Evolutionary conservation across 2,888 invertebrate genomes (phyloP), one percentile per base, ranked within the genome.

Genomic region (Eumerus sabulonum): DNA sequence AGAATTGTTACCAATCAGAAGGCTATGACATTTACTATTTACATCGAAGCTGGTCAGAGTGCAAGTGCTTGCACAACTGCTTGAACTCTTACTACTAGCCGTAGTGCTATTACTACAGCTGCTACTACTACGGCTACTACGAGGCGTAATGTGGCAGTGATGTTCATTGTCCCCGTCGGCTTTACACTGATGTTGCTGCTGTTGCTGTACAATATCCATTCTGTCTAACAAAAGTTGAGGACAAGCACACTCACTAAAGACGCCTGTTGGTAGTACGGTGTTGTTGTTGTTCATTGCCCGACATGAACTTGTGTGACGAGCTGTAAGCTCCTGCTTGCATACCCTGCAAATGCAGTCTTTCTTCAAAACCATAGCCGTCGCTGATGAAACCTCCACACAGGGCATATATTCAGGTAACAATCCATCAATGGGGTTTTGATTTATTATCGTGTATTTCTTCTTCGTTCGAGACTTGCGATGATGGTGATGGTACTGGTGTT

Each of bases 241-340:
- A 72, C 84, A 85, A 18, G 82, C 84, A 59, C 84, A 84, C 42
- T 82, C 82, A 12, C 76, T 82, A 42, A 76, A 81, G 51, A 81
- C 79, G 16, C 70, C 79, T 44, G 68, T 56, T 64, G 74, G 18
- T 67, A 71, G 35, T 74, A 84, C 74, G 60, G 71, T 84, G 82
- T 85, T 86, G 76, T 84, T 86, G 74, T 94, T 94, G 89, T 94
- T 94, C 73, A 92, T 91, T 2, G 92, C 91, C 42, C 94, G 91
- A 85, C 94, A 94, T 50, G 92, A 90, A 82, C 91, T 91, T 67
- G 93, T 93, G 86, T 94, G 94, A 81, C 92, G 93, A 38, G 91
- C 91, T 81, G 83, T 84, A 42, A 93, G 89, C 82, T 92, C 90
- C 83, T 92, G 92, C 84, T 92, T 92, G 88, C 94, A 94, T 45